Conservation (phyloP, 2,113 vertebrate genomes). For the Dicrurus megarhynchus region DNA sequence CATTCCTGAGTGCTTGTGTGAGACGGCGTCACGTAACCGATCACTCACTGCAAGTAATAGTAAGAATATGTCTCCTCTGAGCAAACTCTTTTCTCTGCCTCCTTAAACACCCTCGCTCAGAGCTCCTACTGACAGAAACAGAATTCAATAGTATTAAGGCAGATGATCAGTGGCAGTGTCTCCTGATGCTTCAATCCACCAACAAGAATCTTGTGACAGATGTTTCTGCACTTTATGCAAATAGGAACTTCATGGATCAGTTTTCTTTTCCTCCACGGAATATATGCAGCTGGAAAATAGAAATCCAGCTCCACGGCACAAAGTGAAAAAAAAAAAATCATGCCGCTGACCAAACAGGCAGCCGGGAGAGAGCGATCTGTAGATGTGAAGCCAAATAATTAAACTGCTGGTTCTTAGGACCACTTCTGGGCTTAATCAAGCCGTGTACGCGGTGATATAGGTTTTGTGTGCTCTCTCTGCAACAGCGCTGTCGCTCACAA, state of each 20-base stretch:
- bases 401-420: background rate
- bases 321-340: background rate
- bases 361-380: background rate
- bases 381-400: background rate
- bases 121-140: background rate
- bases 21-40: background rate
- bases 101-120: background rate
- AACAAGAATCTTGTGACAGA: conserved; percentile 59
- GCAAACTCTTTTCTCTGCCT: background rate
- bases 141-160: conserved; percentile 4
- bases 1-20: background rate
- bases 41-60: background rate
- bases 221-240: conserved; percentile 73
- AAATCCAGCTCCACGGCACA: conserved; percentile 36
- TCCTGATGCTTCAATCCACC: conserved; percentile 34
- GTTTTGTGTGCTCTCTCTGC: background rate
- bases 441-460: rapidly evolving
- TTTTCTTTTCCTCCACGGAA: conserved; percentile 64
- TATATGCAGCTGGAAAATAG: conserved; percentile 69
- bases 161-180: conserved; percentile 10
- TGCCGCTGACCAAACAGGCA: conserved; percentile 14
- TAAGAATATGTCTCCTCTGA: background rate
- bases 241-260: conserved; percentile 72
- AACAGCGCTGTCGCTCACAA: background rate
- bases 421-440: background rate